Percentiles rank a stretch among this genome's conserved stretches.
Evolutionary conservation across 2,797 vertebrate species (phyloP).

Genomic region (Falco rusticolus): DNA sequence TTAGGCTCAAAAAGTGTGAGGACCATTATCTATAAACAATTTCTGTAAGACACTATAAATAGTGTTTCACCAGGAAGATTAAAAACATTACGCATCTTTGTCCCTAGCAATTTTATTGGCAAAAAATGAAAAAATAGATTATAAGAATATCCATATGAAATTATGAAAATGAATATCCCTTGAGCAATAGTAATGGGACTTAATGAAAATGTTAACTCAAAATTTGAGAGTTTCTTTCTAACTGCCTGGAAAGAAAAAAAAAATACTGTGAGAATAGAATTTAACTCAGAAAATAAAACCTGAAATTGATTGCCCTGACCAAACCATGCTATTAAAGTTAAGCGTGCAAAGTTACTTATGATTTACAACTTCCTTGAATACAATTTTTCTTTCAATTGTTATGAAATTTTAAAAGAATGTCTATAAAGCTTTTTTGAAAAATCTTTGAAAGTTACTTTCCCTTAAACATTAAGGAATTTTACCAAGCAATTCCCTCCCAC

Average conservation of each 20-base stretch:
- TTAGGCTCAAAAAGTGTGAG: conserved; percentile 70
- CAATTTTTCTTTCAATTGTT: conserved; percentile 86
- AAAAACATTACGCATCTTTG: conserved; percentile 72
- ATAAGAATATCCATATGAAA: conserved; percentile 67
- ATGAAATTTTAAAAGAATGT: conserved; percentile 82
- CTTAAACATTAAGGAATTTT: conserved; percentile 99
- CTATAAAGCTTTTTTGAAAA: conserved; percentile 89
- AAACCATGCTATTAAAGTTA: conserved; percentile 91
- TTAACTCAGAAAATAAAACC: conserved; percentile 66
- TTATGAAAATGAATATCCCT: conserved; percentile 73
- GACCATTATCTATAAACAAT: conserved; percentile 69
- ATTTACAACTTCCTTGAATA: conserved; percentile 85
- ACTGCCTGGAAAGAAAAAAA: conserved; percentile 68
- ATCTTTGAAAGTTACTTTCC: conserved; percentile 87
- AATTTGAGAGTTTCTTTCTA: conserved; percentile 68
- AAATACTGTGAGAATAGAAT: conserved; percentile 57
- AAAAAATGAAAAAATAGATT: conserved; percentile 71
- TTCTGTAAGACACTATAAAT: conserved; percentile 80
- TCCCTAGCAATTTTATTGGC: conserved; percentile 66
- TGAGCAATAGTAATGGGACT: conserved; percentile 67
- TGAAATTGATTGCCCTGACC: conserved; percentile 70
- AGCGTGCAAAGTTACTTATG: conserved; percentile 89
- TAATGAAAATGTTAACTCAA: conserved; percentile 69
- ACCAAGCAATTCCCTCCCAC: conserved; percentile 84
- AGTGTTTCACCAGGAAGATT: conserved; percentile 70